A percentile compares a stretch with the other conserved stretches of the same genome.
phyloP scores from a whole-genome alignment of 2,888 invertebrate genomes.

The Pantelozetes paolii region DNA sequence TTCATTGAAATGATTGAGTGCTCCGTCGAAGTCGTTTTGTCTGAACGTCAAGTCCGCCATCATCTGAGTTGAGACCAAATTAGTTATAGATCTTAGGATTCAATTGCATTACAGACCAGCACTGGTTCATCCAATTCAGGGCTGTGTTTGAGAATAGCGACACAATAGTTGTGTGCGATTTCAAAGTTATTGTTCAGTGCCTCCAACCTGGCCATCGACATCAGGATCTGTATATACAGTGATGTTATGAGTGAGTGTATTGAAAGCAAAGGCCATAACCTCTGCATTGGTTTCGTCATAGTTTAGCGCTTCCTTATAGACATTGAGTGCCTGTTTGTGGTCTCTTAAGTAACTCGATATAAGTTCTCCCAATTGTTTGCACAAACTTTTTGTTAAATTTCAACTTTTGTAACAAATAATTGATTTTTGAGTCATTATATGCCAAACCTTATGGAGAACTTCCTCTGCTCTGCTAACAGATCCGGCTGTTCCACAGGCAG shows the following conservation, averaged over 20 bases:
- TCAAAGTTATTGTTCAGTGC: slow-evolving; percentile 47
- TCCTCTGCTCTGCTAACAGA: slow-evolving; percentile 55
- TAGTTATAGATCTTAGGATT: no score
- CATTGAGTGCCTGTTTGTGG: slow-evolving; percentile 68
- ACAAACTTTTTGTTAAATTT: slow-evolving; percentile 55
- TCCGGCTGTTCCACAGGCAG: slow-evolving; percentile 61
- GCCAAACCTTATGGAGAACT: slow-evolving; percentile 54
- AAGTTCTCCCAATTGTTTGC: slow-evolving; percentile 69
- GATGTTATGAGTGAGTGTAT: not conserved
- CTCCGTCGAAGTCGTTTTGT: slow-evolving; percentile 83
- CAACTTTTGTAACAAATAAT: no score
- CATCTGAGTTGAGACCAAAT: slow-evolving; percentile 57
- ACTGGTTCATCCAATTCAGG: slow-evolving; percentile 87
- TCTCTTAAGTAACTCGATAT: slow-evolving; percentile 61
- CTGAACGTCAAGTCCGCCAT: slow-evolving; percentile 90
- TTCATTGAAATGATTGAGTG: slow-evolving; percentile 82
- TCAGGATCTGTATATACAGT: slow-evolving; percentile 56
- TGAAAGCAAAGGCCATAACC: slow-evolving; percentile 48
- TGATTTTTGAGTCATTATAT: not conserved
- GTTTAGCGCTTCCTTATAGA: slow-evolving; percentile 80
- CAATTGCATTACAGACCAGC: slow-evolving; percentile 56
- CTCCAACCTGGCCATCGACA: slow-evolving; percentile 65
- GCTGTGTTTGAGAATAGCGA: slow-evolving; percentile 73
- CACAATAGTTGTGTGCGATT: slow-evolving; percentile 57
- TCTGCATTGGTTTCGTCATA: slow-evolving; percentile 71